Base-by-base conservation (phyloP, 92 coral and sea anemone genomes). In the Chrysogorgia sp. region DNA sequence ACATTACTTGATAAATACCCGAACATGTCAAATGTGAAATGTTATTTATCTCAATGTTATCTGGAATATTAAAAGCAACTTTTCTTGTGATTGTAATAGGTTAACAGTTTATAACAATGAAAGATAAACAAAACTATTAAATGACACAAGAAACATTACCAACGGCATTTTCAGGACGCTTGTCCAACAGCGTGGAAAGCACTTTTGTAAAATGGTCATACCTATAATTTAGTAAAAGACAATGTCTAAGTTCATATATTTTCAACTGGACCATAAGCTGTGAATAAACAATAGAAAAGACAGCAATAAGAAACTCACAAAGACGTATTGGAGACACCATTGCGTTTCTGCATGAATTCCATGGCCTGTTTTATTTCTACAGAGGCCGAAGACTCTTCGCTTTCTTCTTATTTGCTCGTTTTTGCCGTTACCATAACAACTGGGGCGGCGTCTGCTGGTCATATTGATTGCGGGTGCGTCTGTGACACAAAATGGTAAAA, bases 141-240 rank as follows among this genome's bases (percentile, higher is more conserved):
- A 23, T 20, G 45, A 28, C 33, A 61, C 61, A 6, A 26, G 57
- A 10, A 50, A 85, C 97, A 80, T n/a, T 69, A 93, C 98, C 98
- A 13, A 91, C 80, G 62, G 92, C 84, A 76, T 91, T 88, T 43
- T 82, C 84, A 15, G 98, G 98, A 31, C 98, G 86, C 72, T 91
- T 92, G 50, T 93, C 98, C 60, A 93, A 85, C 35, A 93, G 69
- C 75, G 88, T 93, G 58, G 90, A 75, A 12, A 93, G 82, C 24
- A 93, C 94, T 53, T 93, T 96, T 52, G 90, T 85, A 9, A 93
- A 72, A 70, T 91, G 98, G 71, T 93, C 98, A 74, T 91, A 91
- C 70, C 98, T 93, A 79, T 24, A 82, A 64, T 32, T 8, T 17
- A 52, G 10, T 2, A 5, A 17, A 47, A 26, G 32, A 29, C 40